Conservation (phyloP, 1,140 invertebrate species). For the Anagrus nilaparvatae region DNA sequence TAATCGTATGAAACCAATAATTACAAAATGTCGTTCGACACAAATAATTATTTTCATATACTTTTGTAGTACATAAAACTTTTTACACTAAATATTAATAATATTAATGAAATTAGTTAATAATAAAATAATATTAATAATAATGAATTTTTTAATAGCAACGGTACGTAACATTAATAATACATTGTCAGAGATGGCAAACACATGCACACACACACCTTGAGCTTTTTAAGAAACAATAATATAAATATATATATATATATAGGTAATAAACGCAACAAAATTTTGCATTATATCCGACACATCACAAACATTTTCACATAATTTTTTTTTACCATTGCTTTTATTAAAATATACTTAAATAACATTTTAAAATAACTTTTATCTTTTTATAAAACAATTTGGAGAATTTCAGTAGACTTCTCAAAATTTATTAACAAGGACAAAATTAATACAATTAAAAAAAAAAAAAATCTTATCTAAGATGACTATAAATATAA, state of each 20-base stretch:
- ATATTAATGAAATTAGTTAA: slow-evolving; percentile 2
- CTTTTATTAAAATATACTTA: too few species aligned
- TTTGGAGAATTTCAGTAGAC: too few species aligned
- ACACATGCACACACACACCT: slow-evolving; percentile 5
- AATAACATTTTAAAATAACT: too few species aligned
- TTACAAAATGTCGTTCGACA: slow-evolving; percentile 42
- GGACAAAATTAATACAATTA: too few species aligned
- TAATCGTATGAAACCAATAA: slow-evolving; percentile 39
- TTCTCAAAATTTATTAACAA: too few species aligned
- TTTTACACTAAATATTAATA: slow-evolving; percentile 7
- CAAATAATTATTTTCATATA: too few species aligned
- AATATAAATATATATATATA: slow-evolving; percentile 7
- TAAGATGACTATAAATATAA: too few species aligned
- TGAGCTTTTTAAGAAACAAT: slow-evolving; percentile 8
- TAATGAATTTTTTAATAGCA: slow-evolving; percentile 6
- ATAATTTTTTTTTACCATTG: too few species aligned
- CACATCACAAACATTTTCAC: slow-evolving; percentile 13
- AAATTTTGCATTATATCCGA: slow-evolving; percentile 13
- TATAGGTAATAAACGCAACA: slow-evolving; percentile 14
- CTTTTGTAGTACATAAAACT: too few species aligned
- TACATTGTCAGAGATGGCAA: slow-evolving; percentile 33
- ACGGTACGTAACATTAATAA: slow-evolving; percentile 39
- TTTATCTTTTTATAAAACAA: too few species aligned
- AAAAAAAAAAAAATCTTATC: too few species aligned
- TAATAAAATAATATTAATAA: slow-evolving; percentile 5